A percentile compares a stretch with the other conserved stretches of the same genome.
Evolutionary conservation across 2,797 vertebrate genomes (phyloP).

Genomic region (Lutra lutra): DNA sequence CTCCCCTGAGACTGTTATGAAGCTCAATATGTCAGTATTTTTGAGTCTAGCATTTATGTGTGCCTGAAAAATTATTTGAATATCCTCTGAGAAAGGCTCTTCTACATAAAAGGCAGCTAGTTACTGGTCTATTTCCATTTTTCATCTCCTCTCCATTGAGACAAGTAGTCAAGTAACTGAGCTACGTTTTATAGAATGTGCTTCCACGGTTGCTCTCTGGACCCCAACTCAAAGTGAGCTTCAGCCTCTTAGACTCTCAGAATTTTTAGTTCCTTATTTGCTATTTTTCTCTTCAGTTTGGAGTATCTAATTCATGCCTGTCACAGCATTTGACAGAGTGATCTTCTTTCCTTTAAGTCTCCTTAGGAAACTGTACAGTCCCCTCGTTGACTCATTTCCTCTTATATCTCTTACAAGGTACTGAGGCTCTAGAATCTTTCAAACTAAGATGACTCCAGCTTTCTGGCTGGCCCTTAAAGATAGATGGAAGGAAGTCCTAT

Average conservation of each 20-base stretch:
- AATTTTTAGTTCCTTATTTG: background rate
- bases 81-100: background rate
- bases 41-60: background rate
- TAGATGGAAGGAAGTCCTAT: background rate
- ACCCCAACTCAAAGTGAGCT: background rate
- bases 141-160: background rate
- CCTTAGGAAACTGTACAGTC: background rate
- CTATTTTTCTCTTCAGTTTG: background rate
- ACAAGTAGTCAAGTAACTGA: background rate
- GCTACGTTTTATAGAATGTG: background rate
- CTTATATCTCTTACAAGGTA: background rate
- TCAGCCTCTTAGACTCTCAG: background rate
- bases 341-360: background rate
- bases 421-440: background rate
- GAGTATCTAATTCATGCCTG: background rate
- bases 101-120: background rate
- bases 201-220: no score
- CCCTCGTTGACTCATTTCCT: background rate
- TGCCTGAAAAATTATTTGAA: background rate
- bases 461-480: background rate
- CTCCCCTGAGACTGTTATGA: background rate
- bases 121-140: background rate
- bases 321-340: background rate
- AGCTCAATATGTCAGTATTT: conserved; percentile 18
- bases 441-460: background rate